A percentile compares a stretch with the other conserved stretches of the same genome.
Evolutionary conservation across 2,888 invertebrate species (phyloP).

Genomic region (Anagyrus pseudococci): DNA sequence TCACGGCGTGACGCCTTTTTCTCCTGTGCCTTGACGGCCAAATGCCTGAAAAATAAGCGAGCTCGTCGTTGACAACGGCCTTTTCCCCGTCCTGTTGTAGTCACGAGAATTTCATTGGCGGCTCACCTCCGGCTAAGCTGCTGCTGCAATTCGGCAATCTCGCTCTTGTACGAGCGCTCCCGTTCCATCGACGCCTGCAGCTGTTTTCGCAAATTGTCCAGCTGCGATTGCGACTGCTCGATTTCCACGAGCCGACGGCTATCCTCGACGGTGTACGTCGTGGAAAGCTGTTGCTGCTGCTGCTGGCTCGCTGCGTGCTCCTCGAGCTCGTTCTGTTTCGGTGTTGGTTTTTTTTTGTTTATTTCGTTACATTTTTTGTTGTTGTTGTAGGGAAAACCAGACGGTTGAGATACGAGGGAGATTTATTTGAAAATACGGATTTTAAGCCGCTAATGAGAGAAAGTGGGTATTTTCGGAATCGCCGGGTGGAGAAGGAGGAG

Average conservation of each 20-base stretch:
- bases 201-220: constrained; percentile 50
- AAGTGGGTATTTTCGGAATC: no score
- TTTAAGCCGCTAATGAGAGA: no score
- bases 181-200: constrained; percentile 50
- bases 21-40: constrained; percentile 54
- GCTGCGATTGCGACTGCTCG: constrained; percentile 44
- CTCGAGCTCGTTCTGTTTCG: constrained; percentile 50
- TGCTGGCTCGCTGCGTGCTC: constrained; percentile 44
- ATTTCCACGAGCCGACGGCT: constrained; percentile 45
- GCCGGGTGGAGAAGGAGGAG: no score
- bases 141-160: constrained; percentile 64
- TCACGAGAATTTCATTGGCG: neutral
- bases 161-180: constrained; percentile 64
- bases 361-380: neutral
- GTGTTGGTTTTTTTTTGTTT: neutral
- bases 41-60: constrained; percentile 47
- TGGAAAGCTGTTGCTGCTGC: constrained; percentile 20
- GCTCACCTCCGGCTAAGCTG: constrained; percentile 59
- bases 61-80: no score
- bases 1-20: constrained; percentile 53
- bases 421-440: no score
- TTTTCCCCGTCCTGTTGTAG: no score
- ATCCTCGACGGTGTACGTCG: constrained; percentile 36
- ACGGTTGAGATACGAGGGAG: neutral
- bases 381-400: neutral